Percentiles rank a stretch among this genome's conserved stretches.
Conservation (phyloP, 2,797 vertebrate species). For the Paramormyrops hopkinsi region DNA sequence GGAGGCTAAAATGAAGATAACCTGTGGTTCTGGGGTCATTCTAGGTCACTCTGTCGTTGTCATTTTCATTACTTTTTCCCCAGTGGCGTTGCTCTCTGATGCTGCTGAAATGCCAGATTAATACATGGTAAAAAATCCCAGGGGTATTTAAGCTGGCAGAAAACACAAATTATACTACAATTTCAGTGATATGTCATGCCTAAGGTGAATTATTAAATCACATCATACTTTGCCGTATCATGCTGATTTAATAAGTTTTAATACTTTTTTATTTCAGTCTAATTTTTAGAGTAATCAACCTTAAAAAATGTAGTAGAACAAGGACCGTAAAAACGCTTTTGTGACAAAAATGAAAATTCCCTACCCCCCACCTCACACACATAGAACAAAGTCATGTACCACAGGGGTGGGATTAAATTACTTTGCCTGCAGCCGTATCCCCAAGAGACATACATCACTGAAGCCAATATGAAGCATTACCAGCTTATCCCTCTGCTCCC, state of each 20-base stretch:
- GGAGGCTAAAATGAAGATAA: background rate
- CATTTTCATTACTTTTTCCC: background rate
- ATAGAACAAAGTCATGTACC: background rate
- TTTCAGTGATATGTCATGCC: background rate
- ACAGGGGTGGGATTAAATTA: constrained; percentile 38
- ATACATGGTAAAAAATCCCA: background rate
- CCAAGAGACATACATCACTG: constrained; percentile 31
- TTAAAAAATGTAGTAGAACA: background rate
- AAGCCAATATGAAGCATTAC: constrained; percentile 34
- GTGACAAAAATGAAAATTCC: background rate
- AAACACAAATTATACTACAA: background rate
- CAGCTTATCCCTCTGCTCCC: constrained; percentile 3
- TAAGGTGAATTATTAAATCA: background rate
- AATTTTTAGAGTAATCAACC: background rate
- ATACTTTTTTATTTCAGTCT: background rate
- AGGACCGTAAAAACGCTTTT: background rate
- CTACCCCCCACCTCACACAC: background rate
- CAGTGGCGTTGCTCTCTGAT: background rate
- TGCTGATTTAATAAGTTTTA: constrained; percentile 1
- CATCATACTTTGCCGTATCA: background rate
- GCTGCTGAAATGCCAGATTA: background rate
- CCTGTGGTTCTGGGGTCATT: background rate
- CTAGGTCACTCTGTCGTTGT: background rate
- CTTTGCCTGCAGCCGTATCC: constrained; percentile 29
- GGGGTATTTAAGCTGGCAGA: background rate